Evolutionary conservation across 2,888 invertebrate genomes (phyloP).

Genomic region (Chaitophorus viminalis): DNA sequence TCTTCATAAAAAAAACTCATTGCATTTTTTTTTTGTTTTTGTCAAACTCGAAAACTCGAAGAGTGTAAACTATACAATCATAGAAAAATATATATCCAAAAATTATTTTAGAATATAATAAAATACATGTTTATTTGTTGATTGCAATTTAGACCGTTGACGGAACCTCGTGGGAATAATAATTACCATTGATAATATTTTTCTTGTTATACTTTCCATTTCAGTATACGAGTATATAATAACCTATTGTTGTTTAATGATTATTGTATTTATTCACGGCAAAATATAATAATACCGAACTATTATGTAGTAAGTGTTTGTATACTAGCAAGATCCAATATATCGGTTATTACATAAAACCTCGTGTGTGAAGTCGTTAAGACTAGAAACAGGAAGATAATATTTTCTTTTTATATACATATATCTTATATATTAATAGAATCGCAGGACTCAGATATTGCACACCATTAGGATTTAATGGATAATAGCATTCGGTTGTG

Average conservation of each 20-base stretch:
- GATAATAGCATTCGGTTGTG: slow-evolving; percentile 2
- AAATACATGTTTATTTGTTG: not conserved
- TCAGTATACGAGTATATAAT: not conserved
- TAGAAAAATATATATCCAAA: too few species aligned
- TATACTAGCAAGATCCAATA: slow-evolving; percentile 10
- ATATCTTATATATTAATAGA: not conserved
- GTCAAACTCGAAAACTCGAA: not conserved
- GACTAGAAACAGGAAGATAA: slow-evolving; percentile 51
- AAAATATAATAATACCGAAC: slow-evolving; percentile 29
- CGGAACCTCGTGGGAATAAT: slow-evolving; percentile 44
- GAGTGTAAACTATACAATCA: not conserved
- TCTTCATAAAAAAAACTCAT: too few species aligned
- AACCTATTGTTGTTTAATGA: slow-evolving; percentile 40
- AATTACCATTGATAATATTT: not conserved
- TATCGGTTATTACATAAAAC: slow-evolving; percentile 37
- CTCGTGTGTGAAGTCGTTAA: slow-evolving; percentile 30
- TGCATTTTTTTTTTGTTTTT: not conserved
- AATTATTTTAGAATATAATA: not conserved
- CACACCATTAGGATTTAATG: slow-evolving; percentile 39
- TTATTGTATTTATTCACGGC: slow-evolving; percentile 31
- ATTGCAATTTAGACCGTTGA: not conserved
- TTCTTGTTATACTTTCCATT: slow-evolving; percentile 25
- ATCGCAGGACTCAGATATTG: slow-evolving; percentile 15
- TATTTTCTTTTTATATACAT: slow-evolving; percentile 22
- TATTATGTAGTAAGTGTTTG: slow-evolving; percentile 8